Conservation (phyloP, 2,113 vertebrate genomes). For the Tringa solitaria region DNA sequence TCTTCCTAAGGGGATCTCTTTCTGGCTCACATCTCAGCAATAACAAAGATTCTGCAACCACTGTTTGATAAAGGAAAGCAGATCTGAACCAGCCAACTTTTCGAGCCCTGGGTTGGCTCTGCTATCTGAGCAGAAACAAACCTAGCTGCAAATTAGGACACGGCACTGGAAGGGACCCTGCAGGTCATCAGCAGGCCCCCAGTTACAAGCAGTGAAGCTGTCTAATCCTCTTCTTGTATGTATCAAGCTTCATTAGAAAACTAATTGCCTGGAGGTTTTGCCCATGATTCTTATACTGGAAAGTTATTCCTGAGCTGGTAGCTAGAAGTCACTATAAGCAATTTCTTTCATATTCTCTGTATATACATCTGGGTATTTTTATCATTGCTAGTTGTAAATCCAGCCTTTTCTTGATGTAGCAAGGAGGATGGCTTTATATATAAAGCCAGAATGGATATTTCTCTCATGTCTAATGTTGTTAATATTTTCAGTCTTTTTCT, state of each 20-base stretch:
- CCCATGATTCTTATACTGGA: background rate
- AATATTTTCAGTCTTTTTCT: slow-evolving; percentile 1
- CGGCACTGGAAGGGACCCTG: background rate
- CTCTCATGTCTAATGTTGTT: background rate
- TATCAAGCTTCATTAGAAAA: slow-evolving; percentile 48
- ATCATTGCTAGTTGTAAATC: background rate
- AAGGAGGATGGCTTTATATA: background rate
- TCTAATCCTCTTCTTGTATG: slow-evolving; percentile 11
- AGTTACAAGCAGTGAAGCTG: background rate
- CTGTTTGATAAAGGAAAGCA: slow-evolving; percentile 11
- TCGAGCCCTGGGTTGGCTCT: background rate
- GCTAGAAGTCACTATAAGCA: slow-evolving; percentile 20
- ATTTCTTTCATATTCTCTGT: background rate
- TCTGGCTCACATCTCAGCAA: background rate
- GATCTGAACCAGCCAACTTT: slow-evolving; percentile 27
- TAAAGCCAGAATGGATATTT: background rate
- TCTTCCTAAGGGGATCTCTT: background rate
- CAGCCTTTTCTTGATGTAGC: background rate
- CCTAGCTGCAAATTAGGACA: slow-evolving; percentile 8
- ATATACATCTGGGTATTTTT: background rate
- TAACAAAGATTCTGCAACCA: slow-evolving; percentile 13
- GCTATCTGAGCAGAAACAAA: slow-evolving; percentile 37
- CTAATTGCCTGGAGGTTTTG: slow-evolving; percentile 41
- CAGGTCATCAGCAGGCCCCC: slow-evolving; percentile 22
- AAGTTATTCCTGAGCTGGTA: slow-evolving; percentile 19